A percentile compares a stretch with the other conserved stretches of the same genome.
Conservation (phyloP, 2,113 vertebrate genomes). For the Corydoras maculifer region DNA sequence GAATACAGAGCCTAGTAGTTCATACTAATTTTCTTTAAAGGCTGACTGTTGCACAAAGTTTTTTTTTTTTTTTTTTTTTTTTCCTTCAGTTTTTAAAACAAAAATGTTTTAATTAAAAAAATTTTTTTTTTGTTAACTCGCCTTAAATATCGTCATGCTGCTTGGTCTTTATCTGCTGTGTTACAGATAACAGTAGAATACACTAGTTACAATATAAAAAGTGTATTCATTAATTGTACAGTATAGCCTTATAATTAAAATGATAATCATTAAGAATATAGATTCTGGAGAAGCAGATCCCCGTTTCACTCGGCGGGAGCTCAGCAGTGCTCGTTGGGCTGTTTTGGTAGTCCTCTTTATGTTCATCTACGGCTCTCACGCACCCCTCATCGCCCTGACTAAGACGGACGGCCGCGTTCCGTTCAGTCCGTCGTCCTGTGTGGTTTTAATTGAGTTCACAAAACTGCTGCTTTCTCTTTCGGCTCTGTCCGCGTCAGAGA, state of each 20-base stretch:
- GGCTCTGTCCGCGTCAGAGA: slow-evolving; percentile 53
- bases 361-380: slow-evolving; percentile 82
- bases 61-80: too few species aligned
- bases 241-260: slow-evolving; percentile 32
- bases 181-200: too few species aligned
- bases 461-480: slow-evolving; percentile 73
- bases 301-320: slow-evolving; percentile 37
- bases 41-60: too few species aligned
- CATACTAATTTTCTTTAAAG: too few species aligned
- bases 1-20: too few species aligned
- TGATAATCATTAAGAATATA: slow-evolving; percentile 60
- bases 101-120: too few species aligned
- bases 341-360: slow-evolving; percentile 72
- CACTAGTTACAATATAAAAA: too few species aligned
- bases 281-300: slow-evolving; percentile 32
- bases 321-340: slow-evolving; percentile 61
- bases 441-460: slow-evolving; percentile 77
- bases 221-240: too few species aligned
- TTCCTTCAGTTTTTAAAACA: too few species aligned
- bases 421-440: slow-evolving; percentile 77
- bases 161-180: too few species aligned
- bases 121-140: too few species aligned
- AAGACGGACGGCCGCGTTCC: slow-evolving; percentile 75
- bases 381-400: slow-evolving; percentile 78
- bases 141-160: too few species aligned